These are phyloP conservation scores for Pemphigus obesinymphae DNA, from an alignment of 1,140 invertebrate genomes.

Conservation along the genomic window DNA sequence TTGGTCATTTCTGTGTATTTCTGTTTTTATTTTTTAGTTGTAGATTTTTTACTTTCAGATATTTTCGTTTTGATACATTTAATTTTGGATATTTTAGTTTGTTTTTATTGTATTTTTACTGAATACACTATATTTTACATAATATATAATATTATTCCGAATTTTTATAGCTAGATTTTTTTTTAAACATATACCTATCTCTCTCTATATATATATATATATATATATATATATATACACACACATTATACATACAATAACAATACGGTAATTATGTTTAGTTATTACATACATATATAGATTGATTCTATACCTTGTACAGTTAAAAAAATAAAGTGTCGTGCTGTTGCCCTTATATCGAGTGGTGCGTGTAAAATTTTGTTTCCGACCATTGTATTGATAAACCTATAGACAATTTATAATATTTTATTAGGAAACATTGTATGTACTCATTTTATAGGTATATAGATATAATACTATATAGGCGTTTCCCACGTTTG, in stretches of 20 bases:
- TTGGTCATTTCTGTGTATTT: too few species aligned
- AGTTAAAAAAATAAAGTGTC: background rate
- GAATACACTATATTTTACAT: too few species aligned
- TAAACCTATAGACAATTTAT: background rate
- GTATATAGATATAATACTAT: too few species aligned
- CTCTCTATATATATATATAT: too few species aligned
- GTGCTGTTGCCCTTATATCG: background rate
- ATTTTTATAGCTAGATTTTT: background rate
- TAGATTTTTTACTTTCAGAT: too few species aligned
- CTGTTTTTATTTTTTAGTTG: too few species aligned
- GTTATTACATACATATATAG: background rate
- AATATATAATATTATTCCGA: background rate
- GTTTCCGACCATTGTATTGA: background rate
- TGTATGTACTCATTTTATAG: too few species aligned
- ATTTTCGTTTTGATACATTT: too few species aligned
- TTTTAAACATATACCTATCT: too few species aligned
- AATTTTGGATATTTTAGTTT: too few species aligned
- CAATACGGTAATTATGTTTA: background rate
- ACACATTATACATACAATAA: background rate
- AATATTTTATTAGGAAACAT: background rate
- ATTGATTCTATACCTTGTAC: background rate
- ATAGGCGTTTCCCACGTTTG: background rate
- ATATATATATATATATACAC: too few species aligned
- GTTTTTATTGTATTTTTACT: too few species aligned
- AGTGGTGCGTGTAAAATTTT: background rate